phyloP scores from a whole-genome alignment of 1,140 invertebrate genomes.

The Carcinoscorpius rotundicauda region DNA sequence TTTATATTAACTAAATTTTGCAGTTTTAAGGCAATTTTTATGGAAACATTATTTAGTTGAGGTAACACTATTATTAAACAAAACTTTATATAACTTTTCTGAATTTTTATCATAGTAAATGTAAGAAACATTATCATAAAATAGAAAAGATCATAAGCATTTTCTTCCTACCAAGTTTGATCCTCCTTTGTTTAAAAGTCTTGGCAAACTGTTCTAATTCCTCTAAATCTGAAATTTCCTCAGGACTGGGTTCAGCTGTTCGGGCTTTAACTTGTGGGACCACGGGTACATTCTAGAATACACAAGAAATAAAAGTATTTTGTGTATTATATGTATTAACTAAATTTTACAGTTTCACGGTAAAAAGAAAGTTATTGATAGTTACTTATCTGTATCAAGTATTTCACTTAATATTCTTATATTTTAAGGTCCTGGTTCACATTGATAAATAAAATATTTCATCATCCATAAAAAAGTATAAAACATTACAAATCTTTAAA shows the following conservation, averaged over 20 bases:
- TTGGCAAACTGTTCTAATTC: constrained; percentile 94
- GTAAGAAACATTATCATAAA: not conserved
- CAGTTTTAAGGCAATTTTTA: no score
- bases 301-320: not conserved
- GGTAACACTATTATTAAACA: no score
- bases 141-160: constrained; percentile 6
- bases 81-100: no score
- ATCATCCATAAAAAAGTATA: no score
- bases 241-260: constrained; percentile 47
- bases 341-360: not conserved
- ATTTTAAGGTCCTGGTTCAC: no score
- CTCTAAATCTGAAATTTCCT: constrained; percentile 88
- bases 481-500: no score
- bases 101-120: no score
- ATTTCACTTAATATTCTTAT: not conserved
- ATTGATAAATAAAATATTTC: no score
- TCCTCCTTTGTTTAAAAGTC: constrained; percentile 88
- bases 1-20: no score
- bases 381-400: not conserved
- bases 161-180: constrained; percentile 61
- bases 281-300: no score
- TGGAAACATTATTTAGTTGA: no score
- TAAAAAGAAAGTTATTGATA: not conserved
- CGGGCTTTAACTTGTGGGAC: constrained; percentile 16
- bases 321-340: not conserved